Base-by-base conservation (phyloP, 2,113 vertebrate genomes). In the Microtus pennsylvanicus region DNA sequence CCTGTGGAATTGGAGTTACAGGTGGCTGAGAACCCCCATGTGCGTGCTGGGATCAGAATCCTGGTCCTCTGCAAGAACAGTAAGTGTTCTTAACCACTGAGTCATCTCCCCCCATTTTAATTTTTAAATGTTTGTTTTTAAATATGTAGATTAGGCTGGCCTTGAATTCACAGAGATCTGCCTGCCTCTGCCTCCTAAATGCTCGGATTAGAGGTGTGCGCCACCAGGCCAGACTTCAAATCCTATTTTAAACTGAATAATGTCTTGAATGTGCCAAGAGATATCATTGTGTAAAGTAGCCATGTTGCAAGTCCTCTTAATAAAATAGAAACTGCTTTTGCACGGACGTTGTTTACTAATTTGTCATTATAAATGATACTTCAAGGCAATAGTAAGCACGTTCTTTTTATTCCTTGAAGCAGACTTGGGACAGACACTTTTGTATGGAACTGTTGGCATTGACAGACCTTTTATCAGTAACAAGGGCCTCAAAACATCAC, bases 301-400 rank as follows among this genome's bases (percentile, higher is more conserved):
- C n/a, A 21, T 21, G 8, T 50, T 35, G 12, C 45, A 96, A 93
- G 61, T 75, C 7, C 21, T 96, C 91, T 89, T 63, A 50, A n/a
- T 81, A 81, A 81, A 81, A n/a, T n/a, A 22, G 94, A 94, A 30
- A 87, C 24, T n/a, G 12, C 89, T n/a, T 81, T n/a, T 58, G 52
- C 35, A 81, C 0, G 1, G 2, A n/a, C 3, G 5, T 55, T 58
- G 45, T 30, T 78, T 81, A 55, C 50, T 81, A 81, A 81, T 58
- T 26, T 81, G 13, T 58, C 11, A 14, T 58, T 21, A 24, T 38
- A 58, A 52, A 58, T 14, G 21, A 24, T 81, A n/a, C 22, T n/a
- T 85, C 67, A 33, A 76, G 95, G 63, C 12, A 80, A 30, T 11
- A 86, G 50, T 70, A 47, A 86, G n/a, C 17, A 38, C 10, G 11